A percentile compares a stretch with the other conserved stretches of the same genome.
Evolutionary conservation across 1,140 invertebrate genomes (phyloP).

Genomic region (Rhopalosiphum padi): DNA sequence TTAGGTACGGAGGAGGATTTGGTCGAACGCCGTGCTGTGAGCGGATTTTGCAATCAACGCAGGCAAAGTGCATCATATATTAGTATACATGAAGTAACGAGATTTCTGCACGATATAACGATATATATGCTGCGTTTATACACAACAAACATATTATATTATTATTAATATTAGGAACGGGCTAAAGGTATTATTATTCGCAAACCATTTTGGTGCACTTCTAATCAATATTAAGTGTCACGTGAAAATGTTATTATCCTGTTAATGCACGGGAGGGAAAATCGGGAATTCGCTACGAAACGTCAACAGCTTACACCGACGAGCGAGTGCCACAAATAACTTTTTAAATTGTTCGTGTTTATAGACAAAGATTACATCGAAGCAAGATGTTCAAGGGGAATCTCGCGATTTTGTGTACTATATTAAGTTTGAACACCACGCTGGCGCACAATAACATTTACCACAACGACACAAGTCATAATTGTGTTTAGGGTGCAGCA

Average conservation of each 20-base stretch:
- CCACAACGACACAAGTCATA: not conserved
- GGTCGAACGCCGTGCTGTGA: not conserved
- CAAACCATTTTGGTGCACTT: not conserved
- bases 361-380: not conserved
- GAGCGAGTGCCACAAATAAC: not conserved
- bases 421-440: not conserved
- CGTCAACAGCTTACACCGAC: not conserved
- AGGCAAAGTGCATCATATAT: not conserved
- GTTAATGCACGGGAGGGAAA: not conserved
- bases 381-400: not conserved
- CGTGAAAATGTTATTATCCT: not conserved
- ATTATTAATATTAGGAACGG: not conserved
- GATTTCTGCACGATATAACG: conserved; percentile 8
- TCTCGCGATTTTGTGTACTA: not conserved
- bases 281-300: not conserved
- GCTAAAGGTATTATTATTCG: not conserved
- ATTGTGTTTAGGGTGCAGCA: not conserved
- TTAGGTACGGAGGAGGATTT: not conserved
- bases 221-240: not conserved
- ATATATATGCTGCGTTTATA: not conserved
- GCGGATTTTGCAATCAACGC: conserved; percentile 27
- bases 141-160: not conserved
- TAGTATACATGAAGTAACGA: not conserved
- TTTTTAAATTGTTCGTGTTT: not conserved
- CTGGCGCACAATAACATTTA: not conserved